Conservation (phyloP, 2,888 invertebrate genomes). For the Eulithis prunata region DNA sequence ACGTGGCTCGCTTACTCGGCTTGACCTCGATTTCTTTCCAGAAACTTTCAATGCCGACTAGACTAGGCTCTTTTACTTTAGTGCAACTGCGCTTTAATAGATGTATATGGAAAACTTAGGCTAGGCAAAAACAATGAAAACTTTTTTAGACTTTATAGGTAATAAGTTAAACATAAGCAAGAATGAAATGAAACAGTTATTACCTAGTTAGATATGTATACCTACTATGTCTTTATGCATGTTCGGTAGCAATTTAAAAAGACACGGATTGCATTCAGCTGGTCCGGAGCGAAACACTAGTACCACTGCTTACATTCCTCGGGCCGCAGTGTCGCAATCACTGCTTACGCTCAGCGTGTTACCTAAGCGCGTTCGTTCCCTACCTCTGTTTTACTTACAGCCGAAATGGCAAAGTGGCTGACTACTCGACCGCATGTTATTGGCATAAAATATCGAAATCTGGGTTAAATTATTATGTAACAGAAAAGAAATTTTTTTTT, state of each 20-base stretch:
- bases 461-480: slow-evolving; percentile 25
- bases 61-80: slow-evolving; percentile 49
- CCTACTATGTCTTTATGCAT: background rate
- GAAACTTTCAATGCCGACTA: slow-evolving; percentile 80
- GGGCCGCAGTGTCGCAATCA: slow-evolving; percentile 72
- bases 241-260: slow-evolving; percentile 37
- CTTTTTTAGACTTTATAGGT: too few relatives aligned
- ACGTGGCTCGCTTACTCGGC: slow-evolving; percentile 73
- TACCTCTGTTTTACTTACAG: slow-evolving; percentile 33
- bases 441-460: slow-evolving; percentile 28
- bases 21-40: slow-evolving; percentile 84
- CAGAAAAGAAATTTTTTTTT: slow-evolving; percentile 28
- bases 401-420: slow-evolving; percentile 35
- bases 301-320: slow-evolving; percentile 65
- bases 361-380: slow-evolving; percentile 63
- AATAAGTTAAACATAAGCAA: too few relatives aligned
- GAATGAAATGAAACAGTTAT: too few relatives aligned
- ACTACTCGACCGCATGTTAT: slow-evolving; percentile 35
- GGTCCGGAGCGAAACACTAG: slow-evolving; percentile 64
- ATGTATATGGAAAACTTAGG: slow-evolving; percentile 2
- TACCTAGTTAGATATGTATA: too few relatives aligned
- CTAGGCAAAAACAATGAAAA: too few relatives aligned
- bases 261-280: slow-evolving; percentile 42
- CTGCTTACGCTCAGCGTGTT: slow-evolving; percentile 72
- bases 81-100: slow-evolving; percentile 41